These are phyloP conservation scores for Pissodes strobi DNA, from an alignment of 1,140 invertebrate species.

Conservation along the genomic window DNA sequence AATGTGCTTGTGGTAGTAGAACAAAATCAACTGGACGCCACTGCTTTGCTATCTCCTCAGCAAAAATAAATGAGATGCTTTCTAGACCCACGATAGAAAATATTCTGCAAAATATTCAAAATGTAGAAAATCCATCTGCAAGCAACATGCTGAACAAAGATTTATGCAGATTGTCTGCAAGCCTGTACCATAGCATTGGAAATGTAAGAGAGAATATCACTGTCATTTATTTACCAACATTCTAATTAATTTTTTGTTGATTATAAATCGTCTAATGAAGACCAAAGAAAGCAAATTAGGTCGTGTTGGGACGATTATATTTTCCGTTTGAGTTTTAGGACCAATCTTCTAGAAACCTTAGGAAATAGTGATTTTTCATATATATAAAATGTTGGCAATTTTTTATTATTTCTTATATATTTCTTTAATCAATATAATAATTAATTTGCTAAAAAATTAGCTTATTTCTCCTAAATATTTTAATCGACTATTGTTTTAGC, in stretches of 20 bases:
- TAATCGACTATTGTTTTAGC: no score
- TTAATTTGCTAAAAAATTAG: no score
- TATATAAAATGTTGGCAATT: no score
- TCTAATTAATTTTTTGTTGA: conserved; percentile 9
- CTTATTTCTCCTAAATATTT: no score
- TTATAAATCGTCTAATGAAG: conserved; percentile 10
- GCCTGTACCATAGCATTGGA: conserved; percentile 8
- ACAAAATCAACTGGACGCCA: conserved; percentile 1
- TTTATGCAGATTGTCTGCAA: conserved; percentile 16
- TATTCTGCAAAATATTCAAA: background rate
- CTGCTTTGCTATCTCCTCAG: background rate
- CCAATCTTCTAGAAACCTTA: no score
- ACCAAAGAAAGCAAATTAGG: background rate
- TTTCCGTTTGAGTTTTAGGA: no score
- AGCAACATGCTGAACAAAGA: conserved; percentile 13
- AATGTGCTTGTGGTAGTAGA: background rate
- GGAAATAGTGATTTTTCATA: no score
- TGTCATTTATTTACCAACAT: conserved; percentile 13
- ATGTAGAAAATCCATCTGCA: conserved; percentile 16
- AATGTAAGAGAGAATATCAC: conserved; percentile 12
- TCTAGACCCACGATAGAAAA: conserved; percentile 8
- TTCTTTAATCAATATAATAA: no score
- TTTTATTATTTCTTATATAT: no score
- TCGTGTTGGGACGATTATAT: no score
- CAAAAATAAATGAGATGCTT: conserved; percentile 14